Percentiles rank a stretch among this genome's conserved stretches.
These are phyloP conservation scores for Chlorodrepanis virens DNA, from an alignment of 2,113 vertebrate genomes.

Conservation along the genomic window DNA sequence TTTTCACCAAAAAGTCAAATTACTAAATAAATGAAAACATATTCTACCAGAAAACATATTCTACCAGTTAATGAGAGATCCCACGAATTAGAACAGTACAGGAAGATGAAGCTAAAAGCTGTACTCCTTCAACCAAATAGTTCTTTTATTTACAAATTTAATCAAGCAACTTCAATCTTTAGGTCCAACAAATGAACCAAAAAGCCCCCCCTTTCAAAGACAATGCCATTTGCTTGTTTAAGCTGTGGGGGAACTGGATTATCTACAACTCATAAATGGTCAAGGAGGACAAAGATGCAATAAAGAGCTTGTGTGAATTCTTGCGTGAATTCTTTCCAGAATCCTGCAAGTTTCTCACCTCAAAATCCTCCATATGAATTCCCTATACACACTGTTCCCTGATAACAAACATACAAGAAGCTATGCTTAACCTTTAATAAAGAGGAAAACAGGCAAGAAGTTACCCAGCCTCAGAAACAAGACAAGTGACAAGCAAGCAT, in stretches of 20 bases:
- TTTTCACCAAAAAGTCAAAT: neutral
- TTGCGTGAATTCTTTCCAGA: neutral
- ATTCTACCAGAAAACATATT: neutral
- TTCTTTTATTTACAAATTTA: neutral
- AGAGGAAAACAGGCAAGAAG: neutral
- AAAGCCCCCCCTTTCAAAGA: fast-evolving
- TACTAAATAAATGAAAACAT: neutral
- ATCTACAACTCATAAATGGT: neutral
- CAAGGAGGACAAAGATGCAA: conserved; percentile 34
- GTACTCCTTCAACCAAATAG: neutral
- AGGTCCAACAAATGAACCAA: neutral
- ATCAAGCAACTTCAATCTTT: neutral
- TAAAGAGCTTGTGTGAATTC: neutral
- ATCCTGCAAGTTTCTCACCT: conserved; percentile 12
- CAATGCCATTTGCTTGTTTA: neutral
- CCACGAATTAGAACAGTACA: neutral
- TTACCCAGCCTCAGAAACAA: neutral
- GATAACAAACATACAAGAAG: neutral
- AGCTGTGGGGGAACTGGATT: neutral
- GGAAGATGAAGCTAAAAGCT: neutral
- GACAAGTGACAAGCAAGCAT: neutral
- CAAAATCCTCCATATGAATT: conserved; percentile 28
- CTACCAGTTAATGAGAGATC: neutral
- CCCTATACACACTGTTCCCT: neutral
- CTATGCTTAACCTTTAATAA: neutral